Evolutionary conservation across 2,113 vertebrate genomes (phyloP).

Genomic region (Megalops atlanticus): DNA sequence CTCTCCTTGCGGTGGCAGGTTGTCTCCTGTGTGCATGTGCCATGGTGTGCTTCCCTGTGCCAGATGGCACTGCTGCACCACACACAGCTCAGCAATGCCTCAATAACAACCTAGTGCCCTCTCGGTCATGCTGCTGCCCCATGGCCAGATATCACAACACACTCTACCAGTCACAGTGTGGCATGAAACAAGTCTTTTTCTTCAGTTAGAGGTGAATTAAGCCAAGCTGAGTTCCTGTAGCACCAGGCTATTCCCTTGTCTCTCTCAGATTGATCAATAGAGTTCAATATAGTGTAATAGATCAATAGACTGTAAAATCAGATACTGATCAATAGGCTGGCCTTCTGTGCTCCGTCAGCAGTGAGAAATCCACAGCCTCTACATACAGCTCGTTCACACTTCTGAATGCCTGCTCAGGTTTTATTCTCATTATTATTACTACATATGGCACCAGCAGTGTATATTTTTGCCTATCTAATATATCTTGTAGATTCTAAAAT

Average conservation of each 20-base stretch:
- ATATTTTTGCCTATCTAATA: no score
- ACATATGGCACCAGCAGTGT: no score
- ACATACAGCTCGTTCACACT: background rate
- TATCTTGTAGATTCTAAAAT: no score
- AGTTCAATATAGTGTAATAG: slow-evolving; percentile 24
- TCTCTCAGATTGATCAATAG: background rate
- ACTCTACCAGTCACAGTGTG: background rate
- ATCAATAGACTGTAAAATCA: slow-evolving; percentile 24
- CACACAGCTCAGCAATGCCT: background rate
- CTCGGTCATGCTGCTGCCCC: background rate
- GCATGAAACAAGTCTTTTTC: background rate
- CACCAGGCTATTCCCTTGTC: background rate
- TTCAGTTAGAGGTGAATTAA: slow-evolving; percentile 12
- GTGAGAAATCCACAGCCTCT: background rate
- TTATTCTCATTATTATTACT: no score
- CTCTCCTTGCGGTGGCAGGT: background rate
- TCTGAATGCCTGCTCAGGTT: background rate
- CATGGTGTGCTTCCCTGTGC: background rate
- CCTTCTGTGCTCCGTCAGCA: background rate
- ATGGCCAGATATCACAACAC: slow-evolving; percentile 18
- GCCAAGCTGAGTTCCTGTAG: background rate
- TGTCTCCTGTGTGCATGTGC: background rate
- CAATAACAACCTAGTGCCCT: no score
- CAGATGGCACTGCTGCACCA: background rate
- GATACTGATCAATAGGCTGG: slow-evolving; percentile 11